These are phyloP conservation scores for Alviniconcha marisindica DNA, from an alignment of 1,140 invertebrate genomes.

Conservation along the genomic window DNA sequence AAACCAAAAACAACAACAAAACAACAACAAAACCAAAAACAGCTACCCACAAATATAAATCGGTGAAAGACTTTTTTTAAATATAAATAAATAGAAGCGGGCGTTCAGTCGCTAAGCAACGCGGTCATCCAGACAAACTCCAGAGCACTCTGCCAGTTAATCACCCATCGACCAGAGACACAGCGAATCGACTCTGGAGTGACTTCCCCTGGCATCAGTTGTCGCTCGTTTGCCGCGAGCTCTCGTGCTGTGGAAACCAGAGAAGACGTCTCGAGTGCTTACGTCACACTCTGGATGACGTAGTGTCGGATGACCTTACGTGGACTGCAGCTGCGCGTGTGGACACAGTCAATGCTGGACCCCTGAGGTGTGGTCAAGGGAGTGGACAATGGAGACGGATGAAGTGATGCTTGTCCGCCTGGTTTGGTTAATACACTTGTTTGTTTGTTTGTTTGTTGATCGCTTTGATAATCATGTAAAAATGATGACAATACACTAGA, in stretches of 20 bases:
- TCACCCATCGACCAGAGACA: background rate
- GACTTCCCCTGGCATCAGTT: slow-evolving; percentile 1
- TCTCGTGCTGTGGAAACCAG: background rate
- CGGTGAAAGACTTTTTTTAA: no score
- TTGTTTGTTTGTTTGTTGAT: no score
- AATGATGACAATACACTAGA: no score
- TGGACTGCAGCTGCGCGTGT: background rate
- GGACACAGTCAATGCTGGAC: background rate
- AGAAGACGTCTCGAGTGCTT: background rate
- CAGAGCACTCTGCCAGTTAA: background rate
- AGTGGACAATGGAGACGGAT: background rate
- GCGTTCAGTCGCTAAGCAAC: background rate
- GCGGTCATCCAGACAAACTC: background rate
- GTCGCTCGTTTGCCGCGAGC: background rate
- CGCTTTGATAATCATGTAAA: no score
- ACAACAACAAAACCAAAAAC: no score
- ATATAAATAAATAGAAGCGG: no score
- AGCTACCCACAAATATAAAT: background rate
- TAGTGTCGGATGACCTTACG: background rate
- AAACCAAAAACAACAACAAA: background rate
- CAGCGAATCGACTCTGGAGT: background rate
- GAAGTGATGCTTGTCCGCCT: background rate
- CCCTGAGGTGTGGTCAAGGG: background rate
- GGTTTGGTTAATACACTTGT: no score
- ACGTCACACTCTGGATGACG: background rate